Evolutionary conservation across 1,140 invertebrate species (phyloP).

Genomic region (Papilio machaon): DNA sequence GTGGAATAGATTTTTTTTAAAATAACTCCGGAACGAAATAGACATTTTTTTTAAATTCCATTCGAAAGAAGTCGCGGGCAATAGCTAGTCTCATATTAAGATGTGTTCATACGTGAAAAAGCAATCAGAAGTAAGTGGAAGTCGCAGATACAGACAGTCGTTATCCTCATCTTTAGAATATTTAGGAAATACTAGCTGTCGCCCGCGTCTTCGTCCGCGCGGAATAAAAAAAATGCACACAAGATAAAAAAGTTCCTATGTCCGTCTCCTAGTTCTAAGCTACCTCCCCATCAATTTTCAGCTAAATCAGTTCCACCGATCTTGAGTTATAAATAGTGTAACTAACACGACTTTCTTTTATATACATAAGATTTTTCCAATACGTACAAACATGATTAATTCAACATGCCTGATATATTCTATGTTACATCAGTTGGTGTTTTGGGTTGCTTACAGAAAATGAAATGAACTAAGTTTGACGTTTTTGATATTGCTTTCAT

Average conservation of each 20-base stretch:
- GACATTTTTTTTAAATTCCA: background rate
- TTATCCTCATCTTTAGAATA: constrained; percentile 8
- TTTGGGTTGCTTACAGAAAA: background rate
- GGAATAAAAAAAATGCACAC: too few relatives aligned
- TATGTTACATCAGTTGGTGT: background rate
- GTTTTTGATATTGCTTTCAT: background rate
- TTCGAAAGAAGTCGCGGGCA: background rate
- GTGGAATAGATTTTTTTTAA: too few relatives aligned
- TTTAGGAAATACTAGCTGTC: constrained; percentile 22
- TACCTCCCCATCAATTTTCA: too few relatives aligned
- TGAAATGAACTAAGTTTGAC: background rate
- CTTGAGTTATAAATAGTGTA: too few relatives aligned
- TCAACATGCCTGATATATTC: background rate
- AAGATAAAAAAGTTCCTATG: too few relatives aligned
- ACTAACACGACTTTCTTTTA: too few relatives aligned
- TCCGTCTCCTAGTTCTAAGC: too few relatives aligned
- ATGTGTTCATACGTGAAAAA: constrained; percentile 2
- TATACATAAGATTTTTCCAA: too few relatives aligned
- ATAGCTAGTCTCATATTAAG: background rate
- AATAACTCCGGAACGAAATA: too few relatives aligned
- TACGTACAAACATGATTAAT: constrained; percentile 16
- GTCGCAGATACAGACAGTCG: constrained; percentile 7
- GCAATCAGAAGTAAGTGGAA: constrained; percentile 4
- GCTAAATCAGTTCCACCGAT: too few relatives aligned
- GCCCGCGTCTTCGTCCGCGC: too few relatives aligned